These are phyloP conservation scores for Psephotus haematonotus DNA, from an alignment of 2,113 vertebrate species.

Conservation along the genomic window DNA sequence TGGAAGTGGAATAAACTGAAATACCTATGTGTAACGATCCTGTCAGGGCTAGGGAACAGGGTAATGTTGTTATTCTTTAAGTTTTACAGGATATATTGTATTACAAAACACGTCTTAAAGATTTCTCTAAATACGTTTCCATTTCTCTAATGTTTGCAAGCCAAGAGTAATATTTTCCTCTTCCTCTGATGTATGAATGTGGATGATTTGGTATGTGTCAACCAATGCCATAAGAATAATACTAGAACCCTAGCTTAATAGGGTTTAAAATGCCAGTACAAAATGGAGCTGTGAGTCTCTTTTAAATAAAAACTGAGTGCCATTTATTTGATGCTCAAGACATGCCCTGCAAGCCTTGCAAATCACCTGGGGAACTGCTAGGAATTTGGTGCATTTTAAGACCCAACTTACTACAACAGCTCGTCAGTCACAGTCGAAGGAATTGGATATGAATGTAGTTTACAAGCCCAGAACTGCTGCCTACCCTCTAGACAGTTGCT, in stretches of 20 bases:
- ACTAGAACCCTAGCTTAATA: neutral
- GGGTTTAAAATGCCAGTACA: neutral
- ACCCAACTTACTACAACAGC: neutral
- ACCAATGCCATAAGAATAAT: neutral
- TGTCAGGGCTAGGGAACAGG: neutral
- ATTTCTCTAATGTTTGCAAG: neutral
- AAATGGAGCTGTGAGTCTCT: neutral
- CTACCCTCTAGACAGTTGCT: neutral
- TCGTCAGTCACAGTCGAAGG: neutral
- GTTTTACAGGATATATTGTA: neutral
- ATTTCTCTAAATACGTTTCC: neutral
- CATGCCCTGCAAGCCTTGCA: accelerated
- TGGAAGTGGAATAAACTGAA: neutral
- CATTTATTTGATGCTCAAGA: neutral
- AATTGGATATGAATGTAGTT: neutral
- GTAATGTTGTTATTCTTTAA: neutral
- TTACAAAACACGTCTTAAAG: neutral
- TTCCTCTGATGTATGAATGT: neutral
- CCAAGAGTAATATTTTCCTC: neutral
- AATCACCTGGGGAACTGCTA: neutral
- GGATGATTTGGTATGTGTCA: neutral
- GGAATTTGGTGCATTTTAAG: neutral
- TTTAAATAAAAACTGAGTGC: neutral
- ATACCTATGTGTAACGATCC: neutral
- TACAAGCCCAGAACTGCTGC: neutral